Evolutionary conservation across 2,888 invertebrate species (phyloP), one percentile per base, ranked within the genome.

Genomic region (Phortica okadai): DNA sequence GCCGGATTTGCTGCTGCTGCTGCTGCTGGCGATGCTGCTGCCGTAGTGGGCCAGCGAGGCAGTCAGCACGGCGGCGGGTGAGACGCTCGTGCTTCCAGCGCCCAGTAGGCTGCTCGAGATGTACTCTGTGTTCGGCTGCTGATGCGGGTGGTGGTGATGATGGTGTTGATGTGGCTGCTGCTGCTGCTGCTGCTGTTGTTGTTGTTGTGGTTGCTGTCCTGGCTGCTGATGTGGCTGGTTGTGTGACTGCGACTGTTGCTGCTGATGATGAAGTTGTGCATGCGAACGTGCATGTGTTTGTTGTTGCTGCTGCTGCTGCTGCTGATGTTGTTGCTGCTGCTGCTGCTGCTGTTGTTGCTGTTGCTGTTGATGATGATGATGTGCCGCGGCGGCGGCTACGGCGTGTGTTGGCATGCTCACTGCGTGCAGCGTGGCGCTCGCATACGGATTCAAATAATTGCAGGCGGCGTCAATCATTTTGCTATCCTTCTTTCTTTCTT

Each of bases 401-500:
- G 67, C 44, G 44, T 67, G 67, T 21, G 67, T 62, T 10, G 62
- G 62, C 50, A 50, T 50, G 50, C 10, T 50, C 10, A 14, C 45
- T 10, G 45, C 45, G 45, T 45, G 62, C 44, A 67, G 33, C 44
- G 67, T 67, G 33, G 82, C 82, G 16, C 82, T 82, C 6, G 87
- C 80, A 76, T 90, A 90, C 10, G 90, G 89, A 84, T 89, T 90
- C 67, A 90, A 82, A 82, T 90, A 90, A 85, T 90, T 90, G 81
- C 90, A 90, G 64, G 90, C 84, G 66, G 90, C 89, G 78, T 90
- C 90, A 86, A 90, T 91, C 90, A 90, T 90, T 80, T 87, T 80
- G 44, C 76, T 74, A 76, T 69, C 4, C 33, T 33, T 33, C 25
- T 73, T 76, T 62, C 54, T 62, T 25, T 59, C 67, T 8, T 56